Evolutionary conservation across 2,797 vertebrate species (phyloP).

Genomic region (Monodelphis domestica): DNA sequence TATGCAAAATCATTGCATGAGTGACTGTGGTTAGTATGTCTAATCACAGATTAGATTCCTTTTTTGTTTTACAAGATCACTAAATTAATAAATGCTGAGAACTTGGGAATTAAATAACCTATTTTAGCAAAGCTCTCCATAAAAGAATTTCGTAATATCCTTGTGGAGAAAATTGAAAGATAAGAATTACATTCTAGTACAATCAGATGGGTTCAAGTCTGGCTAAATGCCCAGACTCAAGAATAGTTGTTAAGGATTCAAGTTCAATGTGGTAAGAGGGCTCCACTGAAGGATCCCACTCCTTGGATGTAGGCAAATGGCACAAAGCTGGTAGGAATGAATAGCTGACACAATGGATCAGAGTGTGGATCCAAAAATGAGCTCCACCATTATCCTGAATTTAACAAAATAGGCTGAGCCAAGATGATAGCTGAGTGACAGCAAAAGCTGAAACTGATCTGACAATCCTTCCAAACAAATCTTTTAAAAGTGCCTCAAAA

Average conservation of each 20-base stretch:
- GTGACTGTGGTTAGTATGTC: neutral
- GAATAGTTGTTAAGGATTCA: neutral
- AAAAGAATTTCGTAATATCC: neutral
- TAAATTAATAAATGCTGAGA: neutral
- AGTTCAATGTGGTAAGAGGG: neutral
- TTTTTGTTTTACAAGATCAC: neutral
- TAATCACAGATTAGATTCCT: neutral
- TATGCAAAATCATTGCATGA: neutral
- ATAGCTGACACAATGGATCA: neutral
- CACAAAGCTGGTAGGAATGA: neutral
- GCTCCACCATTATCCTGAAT: neutral
- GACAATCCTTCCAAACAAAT: too few species aligned
- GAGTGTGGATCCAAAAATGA: neutral
- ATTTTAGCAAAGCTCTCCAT: neutral
- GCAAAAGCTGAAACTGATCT: too few species aligned
- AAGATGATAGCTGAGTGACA: too few species aligned
- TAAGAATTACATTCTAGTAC: neutral
- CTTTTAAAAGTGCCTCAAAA: too few species aligned
- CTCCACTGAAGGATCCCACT: neutral
- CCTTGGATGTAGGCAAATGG: neutral
- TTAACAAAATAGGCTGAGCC: neutral
- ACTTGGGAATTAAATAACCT: neutral
- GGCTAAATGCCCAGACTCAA: neutral
- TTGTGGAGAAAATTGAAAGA: neutral
- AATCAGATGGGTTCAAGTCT: neutral